Conservation (phyloP, 2,113 vertebrate species). For the Suricata suricatta region DNA sequence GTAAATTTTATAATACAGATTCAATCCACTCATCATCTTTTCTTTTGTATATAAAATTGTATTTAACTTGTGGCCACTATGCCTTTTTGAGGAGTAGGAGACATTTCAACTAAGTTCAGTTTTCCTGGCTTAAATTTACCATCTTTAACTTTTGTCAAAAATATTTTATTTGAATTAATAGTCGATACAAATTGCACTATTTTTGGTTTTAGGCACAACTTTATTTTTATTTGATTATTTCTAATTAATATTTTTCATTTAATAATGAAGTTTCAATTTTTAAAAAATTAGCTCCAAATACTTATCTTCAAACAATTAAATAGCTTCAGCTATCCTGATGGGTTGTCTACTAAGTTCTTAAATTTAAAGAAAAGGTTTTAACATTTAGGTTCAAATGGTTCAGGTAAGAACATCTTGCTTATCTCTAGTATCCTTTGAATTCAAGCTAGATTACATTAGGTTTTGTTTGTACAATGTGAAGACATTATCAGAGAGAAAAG, state of each 20-base stretch:
- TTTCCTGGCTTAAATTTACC: slow-evolving; percentile 11
- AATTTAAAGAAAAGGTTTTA: background rate
- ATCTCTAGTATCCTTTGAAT: background rate
- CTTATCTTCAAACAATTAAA: background rate
- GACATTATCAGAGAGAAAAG: background rate
- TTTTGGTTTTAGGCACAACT: background rate
- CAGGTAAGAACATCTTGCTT: background rate
- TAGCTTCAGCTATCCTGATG: background rate
- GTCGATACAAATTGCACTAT: background rate
- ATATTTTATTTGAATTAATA: background rate
- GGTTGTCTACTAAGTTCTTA: background rate
- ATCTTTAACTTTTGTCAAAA: background rate
- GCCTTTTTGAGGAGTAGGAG: accelerated
- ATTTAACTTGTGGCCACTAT: background rate
- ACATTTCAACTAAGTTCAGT: background rate
- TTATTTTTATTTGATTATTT: slow-evolving; percentile 28
- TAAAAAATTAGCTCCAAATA: background rate
- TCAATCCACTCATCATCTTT: background rate
- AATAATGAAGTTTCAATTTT: background rate
- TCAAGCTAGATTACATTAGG: background rate
- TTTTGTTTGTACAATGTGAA: background rate
- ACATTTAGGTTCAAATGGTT: background rate
- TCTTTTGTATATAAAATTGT: background rate
- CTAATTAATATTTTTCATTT: background rate
- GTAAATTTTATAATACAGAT: slow-evolving; percentile 18